Conservation (phyloP, 2,888 invertebrate genomes). For the Lordiphosa andalusiaca region DNA sequence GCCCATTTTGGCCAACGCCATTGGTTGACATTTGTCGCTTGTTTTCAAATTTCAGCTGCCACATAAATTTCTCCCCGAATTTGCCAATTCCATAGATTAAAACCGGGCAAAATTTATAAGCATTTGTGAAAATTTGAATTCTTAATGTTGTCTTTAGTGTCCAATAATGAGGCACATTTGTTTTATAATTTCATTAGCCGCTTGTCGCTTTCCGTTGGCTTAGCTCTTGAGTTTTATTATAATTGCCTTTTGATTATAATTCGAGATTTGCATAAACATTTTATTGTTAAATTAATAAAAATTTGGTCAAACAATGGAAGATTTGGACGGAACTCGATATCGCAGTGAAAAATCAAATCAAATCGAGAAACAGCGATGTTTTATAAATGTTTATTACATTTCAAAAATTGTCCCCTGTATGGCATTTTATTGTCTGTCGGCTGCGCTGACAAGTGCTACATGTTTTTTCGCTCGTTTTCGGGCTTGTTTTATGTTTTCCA, state of each 20-base stretch:
- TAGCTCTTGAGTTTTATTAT: conserved; percentile 52
- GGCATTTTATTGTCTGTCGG: conserved; percentile 62
- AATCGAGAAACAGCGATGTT: conserved; percentile 43
- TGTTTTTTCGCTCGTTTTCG: conserved; percentile 68
- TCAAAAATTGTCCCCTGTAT: conserved; percentile 49
- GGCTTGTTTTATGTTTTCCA: conserved; percentile 15
- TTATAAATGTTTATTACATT: conserved; percentile 69
- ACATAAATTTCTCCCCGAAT: conserved; percentile 58
- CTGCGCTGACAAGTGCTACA: conserved; percentile 73
- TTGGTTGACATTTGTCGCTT: conserved; percentile 69
- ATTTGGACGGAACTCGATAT: conserved; percentile 27
- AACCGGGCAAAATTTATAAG: conserved; percentile 43
- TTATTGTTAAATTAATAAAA: conserved; percentile 74
- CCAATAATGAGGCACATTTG: conserved; percentile 73
- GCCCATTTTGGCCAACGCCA: conserved; percentile 59
- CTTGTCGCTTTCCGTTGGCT: conserved; percentile 43
- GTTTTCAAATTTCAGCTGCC: conserved; percentile 66
- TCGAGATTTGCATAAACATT: conserved; percentile 71
- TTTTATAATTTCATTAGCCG: conserved; percentile 73
- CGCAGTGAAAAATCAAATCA: conserved; percentile 16
- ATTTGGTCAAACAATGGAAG: conserved; percentile 38
- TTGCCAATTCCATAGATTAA: conserved; percentile 29
- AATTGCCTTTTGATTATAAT: conserved; percentile 69
- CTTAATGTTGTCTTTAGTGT: conserved; percentile 70
- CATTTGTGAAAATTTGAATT: conserved; percentile 62